phyloP scores from a whole-genome alignment of 2,888 invertebrate species.

The Julus scandinavius region DNA sequence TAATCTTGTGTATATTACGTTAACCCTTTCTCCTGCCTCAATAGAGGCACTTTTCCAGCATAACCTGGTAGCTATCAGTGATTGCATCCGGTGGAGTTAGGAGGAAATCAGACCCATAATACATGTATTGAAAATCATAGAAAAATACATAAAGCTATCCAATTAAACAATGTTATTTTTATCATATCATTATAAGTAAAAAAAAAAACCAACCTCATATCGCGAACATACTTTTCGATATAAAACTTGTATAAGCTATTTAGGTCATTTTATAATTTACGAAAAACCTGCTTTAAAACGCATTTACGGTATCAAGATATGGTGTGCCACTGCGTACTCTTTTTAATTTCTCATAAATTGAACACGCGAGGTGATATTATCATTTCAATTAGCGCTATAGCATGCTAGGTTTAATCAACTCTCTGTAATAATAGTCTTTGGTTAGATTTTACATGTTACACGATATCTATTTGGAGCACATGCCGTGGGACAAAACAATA shows the following conservation, averaged over 20 bases:
- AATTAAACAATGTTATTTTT: background rate
- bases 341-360: constrained; percentile 10
- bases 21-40: background rate
- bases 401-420: constrained; percentile 32
- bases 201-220: background rate
- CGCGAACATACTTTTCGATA: background rate
- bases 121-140: background rate
- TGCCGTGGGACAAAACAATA: background rate
- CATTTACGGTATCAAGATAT: background rate
- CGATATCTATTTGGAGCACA: constrained; percentile 18
- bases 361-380: constrained; percentile 13
- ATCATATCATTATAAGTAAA: background rate
- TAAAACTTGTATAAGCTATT: background rate
- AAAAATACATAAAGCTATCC: background rate
- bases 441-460: background rate
- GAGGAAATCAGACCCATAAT: background rate
- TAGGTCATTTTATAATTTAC: background rate
- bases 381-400: background rate
- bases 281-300: background rate
- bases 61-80: constrained; percentile 21
- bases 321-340: background rate
- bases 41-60: background rate
- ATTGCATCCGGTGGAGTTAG: background rate
- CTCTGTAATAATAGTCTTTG: background rate
- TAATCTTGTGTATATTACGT: background rate